A percentile compares a stretch with the other conserved stretches of the same genome.
These are phyloP conservation scores for Sebastes iracundus DNA, from an alignment of 2,797 vertebrate species.

Conservation along the genomic window DNA sequence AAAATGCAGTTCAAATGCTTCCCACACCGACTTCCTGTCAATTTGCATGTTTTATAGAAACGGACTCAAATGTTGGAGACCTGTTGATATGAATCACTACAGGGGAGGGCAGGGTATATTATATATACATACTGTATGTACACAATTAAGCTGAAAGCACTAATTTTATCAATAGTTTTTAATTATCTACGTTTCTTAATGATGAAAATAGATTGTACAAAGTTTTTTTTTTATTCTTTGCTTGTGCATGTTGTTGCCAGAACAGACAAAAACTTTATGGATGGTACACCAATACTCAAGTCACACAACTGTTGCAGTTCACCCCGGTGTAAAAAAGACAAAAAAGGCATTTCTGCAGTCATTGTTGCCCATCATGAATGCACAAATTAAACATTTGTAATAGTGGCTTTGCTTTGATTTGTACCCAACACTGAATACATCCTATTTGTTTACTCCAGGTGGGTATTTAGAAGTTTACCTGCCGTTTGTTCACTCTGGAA, in stretches of 20 bases:
- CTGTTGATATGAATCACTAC: slow-evolving; percentile 77
- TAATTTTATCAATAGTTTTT: slow-evolving; percentile 94
- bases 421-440: neutral
- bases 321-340: slow-evolving; percentile 84
- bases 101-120: slow-evolving; percentile 82
- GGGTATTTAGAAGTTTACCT: neutral
- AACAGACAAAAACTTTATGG: slow-evolving; percentile 84
- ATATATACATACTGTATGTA: slow-evolving; percentile 85
- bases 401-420: slow-evolving; percentile 50
- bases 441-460: neutral
- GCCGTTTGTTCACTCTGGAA: neutral
- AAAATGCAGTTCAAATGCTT: slow-evolving; percentile 8
- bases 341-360: slow-evolving; percentile 86
- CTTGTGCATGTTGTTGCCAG: slow-evolving; percentile 88
- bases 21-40: neutral
- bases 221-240: slow-evolving; percentile 83
- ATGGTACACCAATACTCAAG: slow-evolving; percentile 92
- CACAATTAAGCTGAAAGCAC: slow-evolving; percentile 95
- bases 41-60: slow-evolving; percentile 28
- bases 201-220: slow-evolving; percentile 93
- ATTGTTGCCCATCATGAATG: slow-evolving; percentile 87
- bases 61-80: slow-evolving; percentile 45
- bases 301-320: slow-evolving; percentile 75
- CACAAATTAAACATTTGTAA: slow-evolving; percentile 91
- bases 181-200: slow-evolving; percentile 87